phyloP scores from a whole-genome alignment of 2,888 invertebrate genomes.

The Noctua janthe region DNA sequence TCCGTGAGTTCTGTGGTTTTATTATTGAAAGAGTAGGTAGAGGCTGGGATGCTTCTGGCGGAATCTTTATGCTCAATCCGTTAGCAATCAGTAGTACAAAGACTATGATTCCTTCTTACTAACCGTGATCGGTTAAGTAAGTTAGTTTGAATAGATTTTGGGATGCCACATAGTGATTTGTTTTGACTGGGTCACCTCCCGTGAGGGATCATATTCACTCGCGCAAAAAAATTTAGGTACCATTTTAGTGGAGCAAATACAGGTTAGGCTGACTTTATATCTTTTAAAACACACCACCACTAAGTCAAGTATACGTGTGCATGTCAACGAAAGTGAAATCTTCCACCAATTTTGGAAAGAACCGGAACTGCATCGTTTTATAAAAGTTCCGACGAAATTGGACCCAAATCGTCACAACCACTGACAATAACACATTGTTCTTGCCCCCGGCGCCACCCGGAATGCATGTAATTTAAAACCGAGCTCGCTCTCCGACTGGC shows the following conservation, averaged over 20 bases:
- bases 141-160: neutral
- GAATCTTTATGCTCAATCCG: neutral
- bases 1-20: slow-evolving; percentile 8
- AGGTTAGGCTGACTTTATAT: neutral
- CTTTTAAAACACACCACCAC: no score
- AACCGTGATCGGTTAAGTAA: neutral
- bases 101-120: neutral
- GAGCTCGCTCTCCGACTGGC: slow-evolving; percentile 42
- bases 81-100: neutral
- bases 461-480: slow-evolving; percentile 66
- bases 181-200: neutral
- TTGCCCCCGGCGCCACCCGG: slow-evolving; percentile 63
- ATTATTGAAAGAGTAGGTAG: neutral
- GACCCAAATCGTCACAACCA: slow-evolving; percentile 29
- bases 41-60: neutral
- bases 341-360: neutral
- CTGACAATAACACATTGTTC: slow-evolving; percentile 60
- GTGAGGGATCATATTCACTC: neutral
- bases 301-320: neutral
- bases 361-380: neutral
- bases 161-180: neutral
- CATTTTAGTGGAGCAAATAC: neutral
- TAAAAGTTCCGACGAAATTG: slow-evolving; percentile 7
- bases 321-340: neutral
- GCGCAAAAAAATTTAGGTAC: neutral